These are phyloP conservation scores for Tolmerus cingulatus DNA, from an alignment of 2,888 invertebrate genomes.

Conservation along the genomic window DNA sequence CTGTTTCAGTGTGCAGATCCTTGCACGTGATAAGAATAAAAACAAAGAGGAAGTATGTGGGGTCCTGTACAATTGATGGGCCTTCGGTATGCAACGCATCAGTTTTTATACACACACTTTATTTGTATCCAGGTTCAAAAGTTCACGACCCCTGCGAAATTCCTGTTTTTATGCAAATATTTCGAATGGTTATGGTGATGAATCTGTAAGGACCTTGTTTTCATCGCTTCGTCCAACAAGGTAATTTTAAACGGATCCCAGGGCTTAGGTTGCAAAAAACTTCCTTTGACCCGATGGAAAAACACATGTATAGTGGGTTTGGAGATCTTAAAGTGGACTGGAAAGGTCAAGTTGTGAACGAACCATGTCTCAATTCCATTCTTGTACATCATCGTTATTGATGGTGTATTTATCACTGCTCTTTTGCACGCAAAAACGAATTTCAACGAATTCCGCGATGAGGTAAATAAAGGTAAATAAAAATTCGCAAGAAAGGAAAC, in stretches of 20 bases:
- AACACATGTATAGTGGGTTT: not conserved
- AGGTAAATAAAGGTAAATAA: not conserved
- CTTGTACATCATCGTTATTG: not conserved
- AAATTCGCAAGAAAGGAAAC: slow-evolving; percentile 7
- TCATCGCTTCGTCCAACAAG: not conserved
- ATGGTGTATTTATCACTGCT: not conserved
- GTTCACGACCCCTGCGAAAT: not conserved
- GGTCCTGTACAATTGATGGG: too few species aligned
- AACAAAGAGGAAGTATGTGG: too few species aligned
- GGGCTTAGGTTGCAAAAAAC: not conserved
- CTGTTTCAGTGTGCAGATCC: too few species aligned
- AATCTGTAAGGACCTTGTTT: slow-evolving; percentile 2
- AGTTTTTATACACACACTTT: not conserved
- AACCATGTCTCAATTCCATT: not conserved
- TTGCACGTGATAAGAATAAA: too few species aligned
- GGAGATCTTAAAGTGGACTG: not conserved
- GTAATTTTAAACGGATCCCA: not conserved
- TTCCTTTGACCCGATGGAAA: not conserved
- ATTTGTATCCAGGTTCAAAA: not conserved
- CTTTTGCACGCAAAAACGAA: not conserved
- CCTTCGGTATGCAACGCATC: too few species aligned
- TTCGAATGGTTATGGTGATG: not conserved
- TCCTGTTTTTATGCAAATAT: not conserved
- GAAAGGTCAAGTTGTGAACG: not conserved
- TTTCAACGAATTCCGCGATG: slow-evolving; percentile 16